These are phyloP conservation scores for Phoxinus dragarum DNA, from an alignment of 2,797 vertebrate species.

Conservation along the genomic window DNA sequence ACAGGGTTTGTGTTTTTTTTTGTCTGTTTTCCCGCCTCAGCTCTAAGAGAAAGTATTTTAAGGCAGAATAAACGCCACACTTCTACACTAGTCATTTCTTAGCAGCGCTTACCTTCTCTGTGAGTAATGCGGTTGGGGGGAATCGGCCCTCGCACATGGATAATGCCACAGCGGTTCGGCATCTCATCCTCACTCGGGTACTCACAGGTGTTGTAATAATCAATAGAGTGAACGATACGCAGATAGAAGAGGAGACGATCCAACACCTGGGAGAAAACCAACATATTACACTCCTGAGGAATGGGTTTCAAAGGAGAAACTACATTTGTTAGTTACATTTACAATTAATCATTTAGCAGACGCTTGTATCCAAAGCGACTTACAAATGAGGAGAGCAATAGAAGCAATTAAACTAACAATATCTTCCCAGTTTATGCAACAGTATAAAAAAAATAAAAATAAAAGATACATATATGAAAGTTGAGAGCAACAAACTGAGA, in stretches of 20 bases:
- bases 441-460: too few relatives aligned
- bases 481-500: background rate
- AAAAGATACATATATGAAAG: too few relatives aligned
- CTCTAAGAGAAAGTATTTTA: background rate
- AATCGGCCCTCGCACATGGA: slow-evolving; percentile 91
- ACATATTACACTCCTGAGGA: background rate
- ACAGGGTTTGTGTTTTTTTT: too few relatives aligned
- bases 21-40: background rate
- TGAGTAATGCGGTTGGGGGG: slow-evolving; percentile 91
- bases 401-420: too few relatives aligned
- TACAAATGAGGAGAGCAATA: too few relatives aligned
- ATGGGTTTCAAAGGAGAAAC: too few relatives aligned
- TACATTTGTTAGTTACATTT: background rate
- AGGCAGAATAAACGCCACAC: background rate
- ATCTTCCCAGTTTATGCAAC: too few relatives aligned
- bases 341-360: too few relatives aligned
- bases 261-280: slow-evolving; percentile 80
- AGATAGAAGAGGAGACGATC: slow-evolving; percentile 90
- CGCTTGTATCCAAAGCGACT: too few relatives aligned
- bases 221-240: slow-evolving; percentile 91
- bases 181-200: slow-evolving; percentile 96
- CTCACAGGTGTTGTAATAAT: slow-evolving; percentile 94
- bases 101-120: slow-evolving; percentile 80
- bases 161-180: slow-evolving; percentile 94
- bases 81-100: too few relatives aligned